phyloP scores from a whole-genome alignment of 2,888 invertebrate species.

The Synergus gifuensis region DNA sequence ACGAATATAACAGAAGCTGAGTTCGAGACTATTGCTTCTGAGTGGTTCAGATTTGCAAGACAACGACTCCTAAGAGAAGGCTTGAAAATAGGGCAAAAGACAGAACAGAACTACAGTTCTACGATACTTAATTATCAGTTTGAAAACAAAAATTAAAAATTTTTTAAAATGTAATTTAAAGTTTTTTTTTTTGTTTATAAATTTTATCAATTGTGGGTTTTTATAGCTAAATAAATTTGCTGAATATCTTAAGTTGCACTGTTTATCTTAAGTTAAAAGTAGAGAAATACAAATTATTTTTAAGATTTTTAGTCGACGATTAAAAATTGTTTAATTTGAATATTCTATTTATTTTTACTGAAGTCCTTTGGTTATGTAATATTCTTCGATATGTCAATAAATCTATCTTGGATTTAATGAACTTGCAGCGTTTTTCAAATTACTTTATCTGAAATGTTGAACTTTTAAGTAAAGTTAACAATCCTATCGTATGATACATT shows the following conservation, averaged over 20 bases:
- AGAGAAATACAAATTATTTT: background rate
- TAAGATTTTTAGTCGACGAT: background rate
- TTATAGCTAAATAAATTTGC: background rate
- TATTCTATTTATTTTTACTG: background rate
- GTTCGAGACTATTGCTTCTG: constrained; percentile 59
- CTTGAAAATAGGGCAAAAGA: background rate
- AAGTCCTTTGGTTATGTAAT: background rate
- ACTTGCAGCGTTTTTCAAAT: background rate
- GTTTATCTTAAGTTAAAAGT: background rate
- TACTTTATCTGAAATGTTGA: background rate
- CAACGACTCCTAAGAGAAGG: constrained; percentile 23
- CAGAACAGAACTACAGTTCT: constrained; percentile 4
- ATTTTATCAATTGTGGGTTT: background rate
- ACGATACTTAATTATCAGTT: background rate
- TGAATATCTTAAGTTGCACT: no score
- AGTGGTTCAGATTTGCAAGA: constrained; percentile 33
- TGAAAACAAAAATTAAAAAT: background rate
- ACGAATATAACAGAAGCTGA: constrained; percentile 51
- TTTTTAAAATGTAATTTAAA: no score
- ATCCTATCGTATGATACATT: no score
- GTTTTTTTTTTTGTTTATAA: no score
- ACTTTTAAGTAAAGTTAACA: background rate
- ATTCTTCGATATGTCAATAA: background rate
- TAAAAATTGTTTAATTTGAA: background rate
- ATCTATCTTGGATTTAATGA: background rate